A percentile compares a stretch with the other conserved stretches of the same genome.
These are phyloP conservation scores for Axinella damicornis DNA, from an alignment of 37 sponge, comb jelly and placozoan species.

Conservation along the genomic window DNA sequence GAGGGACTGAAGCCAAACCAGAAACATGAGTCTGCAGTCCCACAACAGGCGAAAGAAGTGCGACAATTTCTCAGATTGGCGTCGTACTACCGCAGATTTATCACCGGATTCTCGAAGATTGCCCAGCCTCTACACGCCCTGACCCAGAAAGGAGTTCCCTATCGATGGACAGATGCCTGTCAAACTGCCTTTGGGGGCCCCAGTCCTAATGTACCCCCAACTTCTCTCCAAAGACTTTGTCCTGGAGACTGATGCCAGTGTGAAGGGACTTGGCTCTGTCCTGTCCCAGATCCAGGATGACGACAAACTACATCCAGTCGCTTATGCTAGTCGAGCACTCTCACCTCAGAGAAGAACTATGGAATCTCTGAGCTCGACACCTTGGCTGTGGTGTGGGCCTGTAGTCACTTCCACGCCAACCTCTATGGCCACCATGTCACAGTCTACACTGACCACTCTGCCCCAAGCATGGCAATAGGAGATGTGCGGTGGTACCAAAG, in stretches of 20 bases:
- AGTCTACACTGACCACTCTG: not conserved
- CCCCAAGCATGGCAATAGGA: not conserved
- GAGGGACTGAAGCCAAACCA: slow-evolving; percentile 27
- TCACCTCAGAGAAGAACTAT: not conserved
- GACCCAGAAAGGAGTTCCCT: not conserved
- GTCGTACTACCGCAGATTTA: too few species aligned
- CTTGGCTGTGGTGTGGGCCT: too few species aligned
- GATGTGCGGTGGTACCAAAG: not conserved
- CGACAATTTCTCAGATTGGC: too few species aligned
- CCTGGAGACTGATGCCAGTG: slow-evolving; percentile 50
- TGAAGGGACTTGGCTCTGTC: slow-evolving; percentile 20
- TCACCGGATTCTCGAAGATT: too few species aligned
- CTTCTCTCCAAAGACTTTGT: slow-evolving; percentile 26
- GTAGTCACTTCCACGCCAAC: too few species aligned
- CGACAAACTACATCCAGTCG: slow-evolving; percentile 19
- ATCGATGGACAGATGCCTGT: slow-evolving; percentile 30
- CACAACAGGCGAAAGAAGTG: not conserved
- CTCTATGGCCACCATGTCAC: too few species aligned
- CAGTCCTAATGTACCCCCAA: not conserved
- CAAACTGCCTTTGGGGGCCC: slow-evolving; percentile 9
- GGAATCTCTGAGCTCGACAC: too few species aligned
- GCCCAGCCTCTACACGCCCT: too few species aligned
- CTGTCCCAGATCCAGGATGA: slow-evolving; percentile 37
- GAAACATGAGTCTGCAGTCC: not conserved
- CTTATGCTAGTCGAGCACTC: too few species aligned